Evolutionary conservation across 2,113 vertebrate species (phyloP).

Genomic region (Periophthalmus modestus): DNA sequence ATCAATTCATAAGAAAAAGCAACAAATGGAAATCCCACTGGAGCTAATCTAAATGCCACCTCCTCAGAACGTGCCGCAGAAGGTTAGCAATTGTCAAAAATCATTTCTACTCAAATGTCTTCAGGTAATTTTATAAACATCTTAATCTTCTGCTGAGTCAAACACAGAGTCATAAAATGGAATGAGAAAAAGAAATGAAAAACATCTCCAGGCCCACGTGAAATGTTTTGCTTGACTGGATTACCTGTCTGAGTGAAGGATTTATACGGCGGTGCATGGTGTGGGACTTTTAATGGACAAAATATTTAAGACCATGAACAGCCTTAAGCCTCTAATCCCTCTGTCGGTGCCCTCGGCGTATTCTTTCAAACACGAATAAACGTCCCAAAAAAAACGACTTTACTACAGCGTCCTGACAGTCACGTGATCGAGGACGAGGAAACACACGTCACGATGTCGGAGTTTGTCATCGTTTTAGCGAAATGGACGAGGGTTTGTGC

Average conservation of each 20-base stretch:
- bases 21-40: neutral
- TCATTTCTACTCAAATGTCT: conserved; percentile 4
- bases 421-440: neutral
- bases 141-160: neutral
- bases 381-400: neutral
- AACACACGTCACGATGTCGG: neutral
- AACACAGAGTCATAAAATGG: conserved; percentile 1
- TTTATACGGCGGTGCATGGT: conserved; percentile 1
- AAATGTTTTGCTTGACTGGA: conserved; percentile 4
- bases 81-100: neutral
- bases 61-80: neutral
- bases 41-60: conserved; percentile 4
- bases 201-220: conserved; percentile 6
- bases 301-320: conserved; percentile 7
- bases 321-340: conserved; percentile 5
- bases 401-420: neutral
- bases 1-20: neutral
- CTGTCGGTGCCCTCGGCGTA: neutral
- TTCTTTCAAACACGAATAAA: neutral
- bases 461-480: neutral
- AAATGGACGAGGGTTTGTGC: neutral
- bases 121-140: conserved; percentile 9
- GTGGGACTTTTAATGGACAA: conserved; percentile 1
- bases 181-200: conserved; percentile 9
- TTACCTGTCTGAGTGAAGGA: conserved; percentile 10